Evolutionary conservation across 2,797 vertebrate genomes (phyloP).

Genomic region (Rhabdomys pumilio): DNA sequence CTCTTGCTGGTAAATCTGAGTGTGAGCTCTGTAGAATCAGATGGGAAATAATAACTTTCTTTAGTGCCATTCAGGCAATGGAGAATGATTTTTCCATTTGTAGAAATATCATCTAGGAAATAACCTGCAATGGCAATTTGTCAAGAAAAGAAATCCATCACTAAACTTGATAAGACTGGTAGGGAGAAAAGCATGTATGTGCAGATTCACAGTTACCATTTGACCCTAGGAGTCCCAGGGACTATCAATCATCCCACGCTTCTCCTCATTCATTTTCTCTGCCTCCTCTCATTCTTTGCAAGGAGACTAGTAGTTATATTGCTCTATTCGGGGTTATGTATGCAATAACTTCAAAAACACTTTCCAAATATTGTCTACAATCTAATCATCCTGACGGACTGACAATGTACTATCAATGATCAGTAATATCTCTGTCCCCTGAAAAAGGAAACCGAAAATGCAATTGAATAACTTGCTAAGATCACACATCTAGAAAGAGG

Average conservation of each 20-base stretch:
- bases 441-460: constrained; percentile 18
- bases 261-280: constrained; percentile 35
- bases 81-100: constrained; percentile 85
- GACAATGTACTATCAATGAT: background rate
- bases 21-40: constrained; percentile 76
- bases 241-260: constrained; percentile 63
- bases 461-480: constrained; percentile 35
- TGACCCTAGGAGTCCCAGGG: constrained; percentile 57
- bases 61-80: constrained; percentile 77
- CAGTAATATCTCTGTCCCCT: constrained; percentile 12
- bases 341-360: constrained; percentile 41
- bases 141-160: constrained; percentile 83
- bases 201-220: constrained; percentile 73
- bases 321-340: background rate
- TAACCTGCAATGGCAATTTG: constrained; percentile 82
- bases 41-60: constrained; percentile 84
- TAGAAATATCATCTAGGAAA: constrained; percentile 82
- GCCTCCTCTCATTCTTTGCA: background rate
- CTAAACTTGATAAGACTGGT: constrained; percentile 76
- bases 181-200: constrained; percentile 35
- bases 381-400: background rate
- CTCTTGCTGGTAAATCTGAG: constrained; percentile 83
- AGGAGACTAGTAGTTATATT: constrained; percentile 22
- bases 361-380: constrained; percentile 23
- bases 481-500: constrained; percentile 16